A percentile compares a stretch with the other conserved stretches of the same genome.
phyloP scores from a whole-genome alignment of 2,113 vertebrate species.

The Percina caprodes region DNA sequence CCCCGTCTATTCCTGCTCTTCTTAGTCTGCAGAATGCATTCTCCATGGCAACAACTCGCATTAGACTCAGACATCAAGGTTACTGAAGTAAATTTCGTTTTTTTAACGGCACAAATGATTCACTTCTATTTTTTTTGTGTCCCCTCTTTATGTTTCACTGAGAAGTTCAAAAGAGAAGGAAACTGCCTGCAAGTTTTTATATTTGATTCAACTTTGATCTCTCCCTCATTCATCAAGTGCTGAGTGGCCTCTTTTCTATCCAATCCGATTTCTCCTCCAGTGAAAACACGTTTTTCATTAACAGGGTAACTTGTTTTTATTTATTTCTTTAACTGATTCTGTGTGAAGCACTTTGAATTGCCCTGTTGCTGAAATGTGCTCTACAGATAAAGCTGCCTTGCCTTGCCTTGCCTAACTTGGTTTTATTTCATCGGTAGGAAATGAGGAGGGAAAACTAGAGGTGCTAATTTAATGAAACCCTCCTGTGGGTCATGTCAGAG shows the following conservation, averaged over 20 bases:
- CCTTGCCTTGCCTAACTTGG: no score
- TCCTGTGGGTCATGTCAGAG: no score
- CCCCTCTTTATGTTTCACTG: background rate
- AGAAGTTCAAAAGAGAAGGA: background rate
- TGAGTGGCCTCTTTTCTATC: background rate
- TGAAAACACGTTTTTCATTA: conserved; percentile 11
- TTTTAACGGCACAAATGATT: background rate
- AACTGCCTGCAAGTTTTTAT: background rate
- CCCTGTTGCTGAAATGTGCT: no score
- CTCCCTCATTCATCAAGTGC: background rate
- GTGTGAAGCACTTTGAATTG: no score
- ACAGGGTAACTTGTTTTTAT: background rate
- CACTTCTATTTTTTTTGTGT: background rate
- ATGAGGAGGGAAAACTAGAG: no score
- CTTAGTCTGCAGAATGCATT: conserved; percentile 12
- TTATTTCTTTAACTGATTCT: no score
- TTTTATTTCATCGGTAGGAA: no score
- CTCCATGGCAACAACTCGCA: conserved; percentile 15
- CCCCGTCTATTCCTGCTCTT: background rate
- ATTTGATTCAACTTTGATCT: conserved; percentile 6
- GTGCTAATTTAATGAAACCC: no score
- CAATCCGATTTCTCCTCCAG: conserved; percentile 10
- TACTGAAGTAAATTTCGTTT: background rate
- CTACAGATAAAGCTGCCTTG: no score
- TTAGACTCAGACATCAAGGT: conserved; percentile 28